Evolutionary conservation across 2,888 invertebrate species (phyloP).

Genomic region (Oligia fasciuncula): DNA sequence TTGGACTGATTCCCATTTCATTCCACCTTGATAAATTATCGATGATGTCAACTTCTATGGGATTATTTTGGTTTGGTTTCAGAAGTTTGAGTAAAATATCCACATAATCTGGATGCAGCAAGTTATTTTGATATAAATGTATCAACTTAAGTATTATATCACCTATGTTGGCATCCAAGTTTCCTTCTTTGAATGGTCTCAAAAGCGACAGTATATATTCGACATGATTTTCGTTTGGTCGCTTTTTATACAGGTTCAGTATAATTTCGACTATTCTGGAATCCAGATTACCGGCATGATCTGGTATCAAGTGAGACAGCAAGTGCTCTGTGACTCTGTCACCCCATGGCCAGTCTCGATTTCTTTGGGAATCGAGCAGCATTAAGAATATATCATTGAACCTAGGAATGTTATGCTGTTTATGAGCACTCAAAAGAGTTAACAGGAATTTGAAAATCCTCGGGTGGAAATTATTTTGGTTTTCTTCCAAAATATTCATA

Average conservation of each 20-base stretch:
- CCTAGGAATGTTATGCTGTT: conserved; percentile 22
- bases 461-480: conserved; percentile 39
- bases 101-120: conserved; percentile 36
- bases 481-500: conserved; percentile 19
- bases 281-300: conserved; percentile 45
- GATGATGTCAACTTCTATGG: conserved; percentile 17
- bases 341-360: conserved; percentile 40
- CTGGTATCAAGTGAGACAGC: conserved; percentile 35
- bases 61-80: conserved; percentile 18
- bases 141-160: conserved; percentile 42
- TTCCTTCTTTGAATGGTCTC: conserved; percentile 33
- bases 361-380: conserved; percentile 34
- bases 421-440: conserved; percentile 29
- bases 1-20: conserved; percentile 40
- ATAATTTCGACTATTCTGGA: conserved; percentile 44
- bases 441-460: conserved; percentile 17
- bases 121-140: conserved; percentile 21
- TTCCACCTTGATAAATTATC: conserved; percentile 36
- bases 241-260: conserved; percentile 24
- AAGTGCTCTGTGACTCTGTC: conserved; percentile 31
- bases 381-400: conserved; percentile 39
- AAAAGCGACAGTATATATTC: conserved; percentile 52
- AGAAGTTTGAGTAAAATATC: conserved; percentile 44
- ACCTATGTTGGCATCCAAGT: conserved; percentile 1
- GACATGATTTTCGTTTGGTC: conserved; percentile 17